phyloP scores from a whole-genome alignment of 2,888 invertebrate species.

The Cerastis rubricosa region DNA sequence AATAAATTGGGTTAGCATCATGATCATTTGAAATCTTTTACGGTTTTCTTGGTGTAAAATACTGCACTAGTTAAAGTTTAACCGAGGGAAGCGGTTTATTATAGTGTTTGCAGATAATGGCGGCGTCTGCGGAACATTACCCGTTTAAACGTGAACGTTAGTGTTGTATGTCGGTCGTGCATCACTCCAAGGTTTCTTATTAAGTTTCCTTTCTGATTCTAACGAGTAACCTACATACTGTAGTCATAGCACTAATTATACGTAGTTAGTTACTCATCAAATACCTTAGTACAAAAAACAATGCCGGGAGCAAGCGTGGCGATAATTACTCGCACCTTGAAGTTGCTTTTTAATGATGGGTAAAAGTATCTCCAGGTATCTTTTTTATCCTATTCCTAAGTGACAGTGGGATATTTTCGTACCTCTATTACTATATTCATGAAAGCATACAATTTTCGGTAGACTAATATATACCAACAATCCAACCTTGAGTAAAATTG shows the following conservation, averaged over 20 bases:
- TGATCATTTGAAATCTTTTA: slow-evolving; percentile 28
- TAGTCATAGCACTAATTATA: slow-evolving; percentile 13
- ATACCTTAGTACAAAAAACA: neutral
- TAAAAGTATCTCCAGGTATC: neutral
- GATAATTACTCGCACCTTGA: neutral
- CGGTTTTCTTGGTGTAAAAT: slow-evolving; percentile 25
- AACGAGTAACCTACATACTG: slow-evolving; percentile 30
- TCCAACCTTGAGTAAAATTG: slow-evolving; percentile 3
- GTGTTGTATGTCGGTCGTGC: slow-evolving; percentile 46
- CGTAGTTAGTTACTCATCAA: neutral
- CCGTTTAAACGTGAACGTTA: slow-evolving; percentile 42
- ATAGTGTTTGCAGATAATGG: slow-evolving; percentile 55
- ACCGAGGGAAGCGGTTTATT: slow-evolving; percentile 46
- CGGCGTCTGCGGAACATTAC: slow-evolving; percentile 38
- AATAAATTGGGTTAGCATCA: neutral
- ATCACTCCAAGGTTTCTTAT: slow-evolving; percentile 55
- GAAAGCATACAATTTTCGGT: neutral
- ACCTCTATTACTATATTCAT: neutral
- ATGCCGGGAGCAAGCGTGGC: neutral
- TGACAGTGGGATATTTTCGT: neutral
- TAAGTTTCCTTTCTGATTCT: slow-evolving; percentile 48
- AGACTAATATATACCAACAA: neutral
- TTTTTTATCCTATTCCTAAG: neutral
- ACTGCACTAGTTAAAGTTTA: slow-evolving; percentile 27
- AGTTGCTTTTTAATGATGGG: neutral